Base-by-base conservation (phyloP, 2,888 invertebrate species). In the Nephrotoma guestfalica region DNA sequence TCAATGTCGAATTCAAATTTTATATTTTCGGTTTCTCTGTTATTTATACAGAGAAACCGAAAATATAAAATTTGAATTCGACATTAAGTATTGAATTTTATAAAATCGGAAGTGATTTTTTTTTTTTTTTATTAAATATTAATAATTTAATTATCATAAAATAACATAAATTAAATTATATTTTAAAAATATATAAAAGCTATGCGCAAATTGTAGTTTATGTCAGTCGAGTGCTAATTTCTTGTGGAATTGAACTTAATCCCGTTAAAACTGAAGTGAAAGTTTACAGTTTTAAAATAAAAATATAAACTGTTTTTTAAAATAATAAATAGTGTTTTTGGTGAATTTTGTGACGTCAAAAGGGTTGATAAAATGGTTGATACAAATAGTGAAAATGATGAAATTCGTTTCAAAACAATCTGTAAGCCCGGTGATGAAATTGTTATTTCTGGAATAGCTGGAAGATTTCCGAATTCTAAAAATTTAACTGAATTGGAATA, bases 401-500 rank as follows among this genome's bases (percentile, higher is more conserved):
- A 30, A 30, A 71, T 30, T 71, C 71, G 9, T 71, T 71, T n/a
- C 9, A 40, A 41, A 86, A 41, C 85, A 86, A 86, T 15, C 13
- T 86, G 18, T 86, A 57, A 86, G 57, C 90, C 91, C 86, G 93
- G 91, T 1, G 93, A 93, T 88, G 92, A 93, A 88, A 91, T 94
- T 87, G 94, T 94, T 7, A 93, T 94, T 85, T 92, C 92, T 86
- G 94, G 94, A 47, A 93, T 94, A 89, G 90, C 94, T 0, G 94
- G 94, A 30, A 90, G 94, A 87, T 94, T 95, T 89, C 95, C 96
- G 0, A 94, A 93, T 88, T 94, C 94, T 0, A 92, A 93, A 86
- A 95, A 93, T 89, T 92, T 95, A 71, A 90, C 92, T 83, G 93
- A 95, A 89, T 94, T 95, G 87, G 91, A 90, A 88, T 92, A 94